Evolutionary conservation across 2,113 vertebrate species (phyloP), one percentile per base, ranked within the genome.

Genomic region (Poeciliopsis prolifica): DNA sequence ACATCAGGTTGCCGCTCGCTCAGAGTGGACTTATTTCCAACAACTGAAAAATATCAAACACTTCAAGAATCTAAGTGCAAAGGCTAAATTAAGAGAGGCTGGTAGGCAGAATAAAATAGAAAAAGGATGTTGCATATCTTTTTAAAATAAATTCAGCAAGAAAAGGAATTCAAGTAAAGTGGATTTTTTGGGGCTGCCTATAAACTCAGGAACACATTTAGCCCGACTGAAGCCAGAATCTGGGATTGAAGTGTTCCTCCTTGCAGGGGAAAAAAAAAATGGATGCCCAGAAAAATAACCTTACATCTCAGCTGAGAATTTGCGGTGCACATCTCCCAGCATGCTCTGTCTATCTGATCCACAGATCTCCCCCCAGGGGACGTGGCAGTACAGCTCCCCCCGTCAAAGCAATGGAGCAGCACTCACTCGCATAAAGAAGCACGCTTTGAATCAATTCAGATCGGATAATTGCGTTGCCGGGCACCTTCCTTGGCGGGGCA

Each of bases 381-480:
- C 9, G 65, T 70, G 68, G 73, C 82, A 75, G 68, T 80, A 77
- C 76, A 19, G 35, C 74, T 35, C 71, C 72, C 51, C 65, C 61
- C 40, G 61, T 73, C 81, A 80, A 80, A 88, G 82, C 80, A 81
- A 81, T 17, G 54, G 77, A 80, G 87, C 81, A 61, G 72, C 85
- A 75, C 84, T 81, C 84, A 77, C 82, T 87, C 85, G 80, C 86
- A 80, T 77, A 75, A 85, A 91, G 80, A 54, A 79, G 74, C 83
- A 44, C 78, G 63, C 81, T 84, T 71, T 72, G 75, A 79, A 82
- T 83, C 83, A 77, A 86, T 81, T 78, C 86, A 79, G 81, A 89
- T 88, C 67, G 61, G 83, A 83, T 75, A 87, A 89, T 87, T 87
- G 81, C 70, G 30, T 86, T 81, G 86, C 79, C 0, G 76, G 79